These are phyloP conservation scores for Takifugu flavidus DNA, from an alignment of 2,113 vertebrate species.

Conservation along the genomic window DNA sequence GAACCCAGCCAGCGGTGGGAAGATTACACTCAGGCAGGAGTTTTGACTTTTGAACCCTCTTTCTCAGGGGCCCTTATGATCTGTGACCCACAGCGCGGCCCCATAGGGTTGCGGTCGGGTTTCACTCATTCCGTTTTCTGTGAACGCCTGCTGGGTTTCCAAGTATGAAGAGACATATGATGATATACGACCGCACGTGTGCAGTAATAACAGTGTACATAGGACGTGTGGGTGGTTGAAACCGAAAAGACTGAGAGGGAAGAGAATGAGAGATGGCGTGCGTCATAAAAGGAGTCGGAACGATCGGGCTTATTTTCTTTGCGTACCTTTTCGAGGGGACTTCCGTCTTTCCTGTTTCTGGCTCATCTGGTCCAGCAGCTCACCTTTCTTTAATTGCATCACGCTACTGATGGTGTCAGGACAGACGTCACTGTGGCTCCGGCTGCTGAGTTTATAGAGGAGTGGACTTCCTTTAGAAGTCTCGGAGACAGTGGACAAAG, in stretches of 20 bases:
- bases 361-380: constrained; percentile 63
- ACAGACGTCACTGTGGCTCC: constrained; percentile 66
- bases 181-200: constrained; percentile 23
- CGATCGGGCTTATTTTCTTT: background rate
- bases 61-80: constrained; percentile 44
- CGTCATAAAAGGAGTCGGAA: background rate
- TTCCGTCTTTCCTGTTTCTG: constrained; percentile 71
- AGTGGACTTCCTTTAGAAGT: constrained; percentile 76
- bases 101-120: constrained; percentile 37
- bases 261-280: background rate
- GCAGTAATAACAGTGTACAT: constrained; percentile 25
- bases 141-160: constrained; percentile 24
- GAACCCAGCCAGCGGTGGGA: constrained; percentile 44
- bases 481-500: constrained; percentile 71
- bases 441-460: constrained; percentile 63
- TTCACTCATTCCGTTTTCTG: constrained; percentile 39
- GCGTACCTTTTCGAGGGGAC: constrained; percentile 77
- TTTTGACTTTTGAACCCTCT: constrained; percentile 45
- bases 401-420: constrained; percentile 67
- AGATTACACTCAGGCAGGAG: constrained; percentile 41
- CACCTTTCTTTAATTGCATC: constrained; percentile 69
- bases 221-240: constrained; percentile 6
- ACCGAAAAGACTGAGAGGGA: background rate
- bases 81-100: constrained; percentile 37
- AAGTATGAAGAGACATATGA: constrained; percentile 12